phyloP scores from a whole-genome alignment of 2,888 invertebrate genomes.

The Gerris lacustris region DNA sequence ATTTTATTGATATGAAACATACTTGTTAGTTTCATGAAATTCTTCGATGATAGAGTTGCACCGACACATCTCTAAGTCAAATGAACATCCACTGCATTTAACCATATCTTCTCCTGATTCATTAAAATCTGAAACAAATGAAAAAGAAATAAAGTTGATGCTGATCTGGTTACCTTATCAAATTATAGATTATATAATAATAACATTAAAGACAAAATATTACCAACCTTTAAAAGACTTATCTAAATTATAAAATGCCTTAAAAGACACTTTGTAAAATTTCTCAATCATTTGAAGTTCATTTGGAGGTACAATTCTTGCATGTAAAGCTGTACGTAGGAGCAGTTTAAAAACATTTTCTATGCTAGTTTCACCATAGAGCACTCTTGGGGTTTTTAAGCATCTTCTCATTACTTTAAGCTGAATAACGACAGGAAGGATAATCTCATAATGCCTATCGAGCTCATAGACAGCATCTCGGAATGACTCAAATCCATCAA shows the following conservation, averaged over 20 bases:
- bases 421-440: constrained; percentile 44
- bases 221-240: constrained; percentile 30
- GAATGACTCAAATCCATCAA: constrained; percentile 45
- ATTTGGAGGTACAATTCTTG: constrained; percentile 53
- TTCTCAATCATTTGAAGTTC: constrained; percentile 56
- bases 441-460: constrained; percentile 45
- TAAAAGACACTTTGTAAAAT: constrained; percentile 67
- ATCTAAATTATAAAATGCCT: constrained; percentile 47
- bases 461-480: constrained; percentile 53
- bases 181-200: constrained; percentile 29
- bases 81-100: constrained; percentile 60
- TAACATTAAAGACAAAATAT: neutral
- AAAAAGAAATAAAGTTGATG: constrained; percentile 32
- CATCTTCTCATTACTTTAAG: constrained; percentile 44
- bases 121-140: constrained; percentile 32
- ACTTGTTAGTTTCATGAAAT: constrained; percentile 65
- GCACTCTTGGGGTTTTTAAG: constrained; percentile 39
- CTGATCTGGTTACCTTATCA: too few relatives aligned
- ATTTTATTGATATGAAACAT: constrained; percentile 29
- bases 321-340: constrained; percentile 51
- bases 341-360: constrained; percentile 50
- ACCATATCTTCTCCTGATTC: constrained; percentile 47
- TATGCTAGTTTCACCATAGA: constrained; percentile 46
- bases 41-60: constrained; percentile 54
- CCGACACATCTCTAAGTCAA: constrained; percentile 48